phyloP scores from a whole-genome alignment of 2,797 vertebrate species.

The Pseudocheirus occidentalis region DNA sequence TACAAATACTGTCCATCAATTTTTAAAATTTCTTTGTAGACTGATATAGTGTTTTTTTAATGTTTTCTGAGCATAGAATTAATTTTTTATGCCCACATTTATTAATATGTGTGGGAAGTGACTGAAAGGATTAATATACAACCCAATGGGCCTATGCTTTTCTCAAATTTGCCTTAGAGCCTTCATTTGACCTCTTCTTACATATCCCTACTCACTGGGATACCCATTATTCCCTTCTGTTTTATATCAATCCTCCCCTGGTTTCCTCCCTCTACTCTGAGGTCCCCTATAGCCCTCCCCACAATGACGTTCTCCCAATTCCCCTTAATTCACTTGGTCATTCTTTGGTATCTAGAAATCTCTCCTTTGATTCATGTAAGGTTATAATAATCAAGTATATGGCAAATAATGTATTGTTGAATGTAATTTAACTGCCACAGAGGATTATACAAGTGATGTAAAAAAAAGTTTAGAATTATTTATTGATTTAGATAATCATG shows the following conservation, averaged over 20 bases:
- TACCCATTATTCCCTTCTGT: background rate
- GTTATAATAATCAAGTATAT: slow-evolving; percentile 12
- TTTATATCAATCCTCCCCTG: background rate
- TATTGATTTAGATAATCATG: slow-evolving; percentile 27
- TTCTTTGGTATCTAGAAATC: background rate
- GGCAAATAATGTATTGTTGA: background rate
- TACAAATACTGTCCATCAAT: background rate
- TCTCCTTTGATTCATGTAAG: background rate
- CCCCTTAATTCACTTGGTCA: background rate
- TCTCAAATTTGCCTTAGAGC: background rate
- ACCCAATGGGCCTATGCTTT: background rate
- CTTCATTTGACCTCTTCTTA: background rate
- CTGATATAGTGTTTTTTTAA: background rate
- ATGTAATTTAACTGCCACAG: slow-evolving; percentile 19
- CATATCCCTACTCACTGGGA: background rate
- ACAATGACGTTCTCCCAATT: background rate
- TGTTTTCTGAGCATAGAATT: background rate
- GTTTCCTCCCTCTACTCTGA: background rate
- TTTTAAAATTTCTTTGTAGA: background rate
- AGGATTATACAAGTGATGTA: background rate
- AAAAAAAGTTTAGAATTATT: slow-evolving; percentile 26
- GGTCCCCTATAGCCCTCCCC: background rate
- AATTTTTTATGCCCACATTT: background rate
- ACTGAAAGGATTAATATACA: background rate
- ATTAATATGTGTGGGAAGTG: background rate